These are phyloP conservation scores for Embiotoca jacksoni DNA, from an alignment of 2,113 vertebrate genomes.

Conservation along the genomic window DNA sequence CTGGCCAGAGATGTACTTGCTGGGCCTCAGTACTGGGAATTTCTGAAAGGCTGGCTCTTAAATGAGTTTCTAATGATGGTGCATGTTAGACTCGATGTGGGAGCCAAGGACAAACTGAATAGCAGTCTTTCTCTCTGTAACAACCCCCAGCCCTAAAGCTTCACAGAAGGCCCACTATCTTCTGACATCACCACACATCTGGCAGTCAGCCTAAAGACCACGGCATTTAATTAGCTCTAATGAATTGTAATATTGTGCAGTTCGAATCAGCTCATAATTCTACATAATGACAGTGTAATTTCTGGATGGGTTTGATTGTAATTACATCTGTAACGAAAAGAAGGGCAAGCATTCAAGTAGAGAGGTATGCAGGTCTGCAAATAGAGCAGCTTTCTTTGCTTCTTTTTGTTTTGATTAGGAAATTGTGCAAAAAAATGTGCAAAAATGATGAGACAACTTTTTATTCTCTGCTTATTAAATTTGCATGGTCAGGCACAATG, in stretches of 20 bases:
- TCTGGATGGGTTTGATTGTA: conserved; percentile 64
- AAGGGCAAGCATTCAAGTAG: conserved; percentile 63
- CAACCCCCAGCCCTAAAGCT: conserved; percentile 26
- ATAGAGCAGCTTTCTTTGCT: conserved; percentile 30
- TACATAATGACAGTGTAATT: conserved; percentile 73
- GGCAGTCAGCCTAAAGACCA: conserved; percentile 72
- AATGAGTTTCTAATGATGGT: conserved; percentile 55
- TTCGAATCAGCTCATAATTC: conserved; percentile 77
- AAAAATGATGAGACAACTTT: conserved; percentile 55
- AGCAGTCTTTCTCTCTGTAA: conserved; percentile 49
- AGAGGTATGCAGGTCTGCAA: conserved; percentile 38
- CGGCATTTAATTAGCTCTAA: conserved; percentile 74
- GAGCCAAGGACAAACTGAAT: conserved; percentile 60
- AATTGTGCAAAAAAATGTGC: conserved; percentile 36
- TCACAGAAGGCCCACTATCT: conserved; percentile 67
- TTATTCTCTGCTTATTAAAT: conserved; percentile 66
- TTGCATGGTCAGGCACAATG: conserved; percentile 67
- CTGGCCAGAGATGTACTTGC: conserved; percentile 33
- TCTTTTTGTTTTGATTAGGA: conserved; percentile 41
- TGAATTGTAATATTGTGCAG: conserved; percentile 78
- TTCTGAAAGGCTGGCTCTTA: conserved; percentile 43
- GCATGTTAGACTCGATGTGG: conserved; percentile 43
- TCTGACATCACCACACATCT: conserved; percentile 70
- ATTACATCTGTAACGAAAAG: conserved; percentile 48
- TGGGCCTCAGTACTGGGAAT: conserved; percentile 7